Evolutionary conservation across 2,888 invertebrate species (phyloP).

Genomic region (Leptopilina syphax): DNA sequence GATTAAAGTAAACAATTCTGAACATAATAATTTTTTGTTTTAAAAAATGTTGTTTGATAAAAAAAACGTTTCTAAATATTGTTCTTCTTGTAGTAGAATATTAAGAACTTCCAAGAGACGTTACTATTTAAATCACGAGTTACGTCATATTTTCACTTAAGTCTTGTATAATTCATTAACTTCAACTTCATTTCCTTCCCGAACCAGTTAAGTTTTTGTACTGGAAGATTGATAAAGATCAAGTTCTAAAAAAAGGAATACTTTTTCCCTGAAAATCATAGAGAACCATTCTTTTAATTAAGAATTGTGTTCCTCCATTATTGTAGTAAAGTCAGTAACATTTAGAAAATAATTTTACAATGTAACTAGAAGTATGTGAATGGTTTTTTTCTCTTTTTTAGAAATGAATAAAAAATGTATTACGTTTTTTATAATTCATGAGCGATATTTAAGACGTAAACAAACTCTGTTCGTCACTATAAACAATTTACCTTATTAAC

Average conservation of each 20-base stretch:
- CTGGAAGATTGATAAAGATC: background rate
- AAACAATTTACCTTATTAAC: constrained; percentile 11
- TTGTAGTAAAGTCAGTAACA: background rate
- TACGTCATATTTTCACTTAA: background rate
- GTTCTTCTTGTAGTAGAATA: no score
- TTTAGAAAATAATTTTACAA: background rate
- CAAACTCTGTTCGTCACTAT: background rate
- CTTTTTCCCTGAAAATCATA: background rate
- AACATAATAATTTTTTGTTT: no score
- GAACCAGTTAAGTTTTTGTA: constrained; percentile 9
- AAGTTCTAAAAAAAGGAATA: background rate
- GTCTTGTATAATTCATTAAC: background rate
- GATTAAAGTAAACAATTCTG: no score
- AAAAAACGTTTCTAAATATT: no score
- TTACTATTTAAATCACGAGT: background rate
- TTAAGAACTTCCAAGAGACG: no score
- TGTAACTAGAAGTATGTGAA: no score
- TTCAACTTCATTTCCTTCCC: background rate
- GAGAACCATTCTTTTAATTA: background rate
- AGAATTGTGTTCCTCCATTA: background rate
- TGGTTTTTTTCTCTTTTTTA: background rate
- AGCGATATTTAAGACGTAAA: background rate
- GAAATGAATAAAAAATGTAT: constrained; percentile 2
- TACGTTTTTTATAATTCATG: background rate
- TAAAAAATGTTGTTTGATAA: no score